Conservation (phyloP, 2,888 invertebrate species). For the Anaspis maculata region DNA sequence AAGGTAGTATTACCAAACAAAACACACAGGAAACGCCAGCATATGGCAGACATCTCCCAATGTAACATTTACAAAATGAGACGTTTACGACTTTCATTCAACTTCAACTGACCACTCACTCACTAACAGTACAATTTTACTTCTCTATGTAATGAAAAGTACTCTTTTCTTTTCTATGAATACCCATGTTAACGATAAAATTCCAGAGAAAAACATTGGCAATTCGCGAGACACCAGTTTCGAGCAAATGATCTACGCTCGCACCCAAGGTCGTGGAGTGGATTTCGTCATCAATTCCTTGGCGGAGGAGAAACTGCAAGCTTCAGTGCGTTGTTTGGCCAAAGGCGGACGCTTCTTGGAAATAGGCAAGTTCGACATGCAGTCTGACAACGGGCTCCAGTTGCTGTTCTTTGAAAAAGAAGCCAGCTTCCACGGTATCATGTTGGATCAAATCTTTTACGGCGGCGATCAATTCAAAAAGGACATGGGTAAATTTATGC, state of each 20-base stretch:
- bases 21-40: too few relatives aligned
- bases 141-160: too few relatives aligned
- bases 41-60: too few relatives aligned
- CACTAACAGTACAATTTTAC: too few relatives aligned
- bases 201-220: conserved; percentile 17
- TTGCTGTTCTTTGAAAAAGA: conserved; percentile 54
- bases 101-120: too few relatives aligned
- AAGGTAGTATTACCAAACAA: too few relatives aligned
- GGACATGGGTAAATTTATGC: neutral
- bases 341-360: conserved; percentile 54
- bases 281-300: conserved; percentile 48
- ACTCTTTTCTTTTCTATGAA: too few relatives aligned
- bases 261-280: conserved; percentile 81
- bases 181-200: too few relatives aligned
- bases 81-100: too few relatives aligned
- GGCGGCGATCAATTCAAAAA: neutral
- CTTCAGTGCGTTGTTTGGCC: conserved; percentile 55
- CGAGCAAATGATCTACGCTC: conserved; percentile 71
- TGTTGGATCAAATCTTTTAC: conserved; percentile 50
- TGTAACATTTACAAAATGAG: too few relatives aligned
- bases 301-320: conserved; percentile 82
- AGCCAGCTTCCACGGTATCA: conserved; percentile 67
- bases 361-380: neutral
- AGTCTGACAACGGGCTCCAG: neutral
- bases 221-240: conserved; percentile 79